A percentile compares a stretch with the other conserved stretches of the same genome.
These are phyloP conservation scores for Sciurus vulgaris DNA, from an alignment of 2,797 vertebrate genomes.

Conservation along the genomic window DNA sequence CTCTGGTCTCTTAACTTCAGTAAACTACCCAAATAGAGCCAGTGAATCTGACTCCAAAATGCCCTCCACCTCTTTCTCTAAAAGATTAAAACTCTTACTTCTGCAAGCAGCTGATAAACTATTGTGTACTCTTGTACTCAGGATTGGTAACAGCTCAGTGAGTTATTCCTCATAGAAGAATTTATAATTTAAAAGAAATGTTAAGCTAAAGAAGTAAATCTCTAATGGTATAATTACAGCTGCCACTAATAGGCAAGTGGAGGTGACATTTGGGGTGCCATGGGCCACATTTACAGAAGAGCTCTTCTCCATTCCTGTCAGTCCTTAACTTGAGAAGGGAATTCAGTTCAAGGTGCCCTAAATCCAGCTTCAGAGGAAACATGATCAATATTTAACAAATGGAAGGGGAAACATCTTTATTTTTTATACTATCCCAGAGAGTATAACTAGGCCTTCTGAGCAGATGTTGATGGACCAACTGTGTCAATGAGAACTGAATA, in stretches of 20 bases:
- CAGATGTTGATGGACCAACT: background rate
- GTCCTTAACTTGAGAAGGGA: background rate
- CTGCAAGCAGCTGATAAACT: background rate
- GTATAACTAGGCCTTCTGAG: background rate
- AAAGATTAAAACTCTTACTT: background rate
- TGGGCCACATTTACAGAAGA: background rate
- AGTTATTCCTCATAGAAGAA: constrained; percentile 16
- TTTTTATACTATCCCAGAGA: background rate
- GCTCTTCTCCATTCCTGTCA: background rate
- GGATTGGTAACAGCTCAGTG: constrained; percentile 20
- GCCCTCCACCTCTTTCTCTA: background rate
- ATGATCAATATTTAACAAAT: background rate
- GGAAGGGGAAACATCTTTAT: background rate
- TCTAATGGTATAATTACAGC: constrained; percentile 21
- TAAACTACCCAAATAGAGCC: background rate
- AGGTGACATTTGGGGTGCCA: background rate
- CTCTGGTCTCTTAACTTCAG: background rate
- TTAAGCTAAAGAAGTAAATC: constrained; percentile 42
- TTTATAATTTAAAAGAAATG: constrained; percentile 58
- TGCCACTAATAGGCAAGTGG: background rate
- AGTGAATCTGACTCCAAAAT: background rate
- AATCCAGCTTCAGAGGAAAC: background rate
- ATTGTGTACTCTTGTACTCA: background rate
- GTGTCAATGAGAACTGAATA: background rate
- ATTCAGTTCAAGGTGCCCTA: constrained; percentile 17